phyloP scores from a whole-genome alignment of 2,888 invertebrate species.

The Ophioninae sp. region DNA sequence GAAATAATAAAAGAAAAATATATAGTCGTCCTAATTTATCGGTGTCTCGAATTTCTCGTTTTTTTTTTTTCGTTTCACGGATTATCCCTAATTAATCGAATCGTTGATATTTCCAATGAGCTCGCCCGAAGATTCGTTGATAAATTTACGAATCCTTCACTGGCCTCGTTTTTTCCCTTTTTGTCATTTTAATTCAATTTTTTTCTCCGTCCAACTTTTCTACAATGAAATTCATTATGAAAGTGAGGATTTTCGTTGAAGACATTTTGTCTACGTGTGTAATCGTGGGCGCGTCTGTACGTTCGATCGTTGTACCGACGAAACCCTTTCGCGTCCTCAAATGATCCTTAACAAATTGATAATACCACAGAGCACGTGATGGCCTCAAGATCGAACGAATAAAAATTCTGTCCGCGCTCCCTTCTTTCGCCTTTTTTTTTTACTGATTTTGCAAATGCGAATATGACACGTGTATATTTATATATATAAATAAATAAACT shows the following conservation, averaged over 20 bases:
- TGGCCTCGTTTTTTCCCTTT: slow-evolving; percentile 47
- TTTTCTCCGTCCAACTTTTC: slow-evolving; percentile 49
- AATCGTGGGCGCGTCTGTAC: slow-evolving; percentile 39
- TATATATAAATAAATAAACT: too few species aligned
- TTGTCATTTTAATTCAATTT: slow-evolving; percentile 3
- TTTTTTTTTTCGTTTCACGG: slow-evolving; percentile 51
- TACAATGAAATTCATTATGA: slow-evolving; percentile 40
- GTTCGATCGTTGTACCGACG: slow-evolving; percentile 71
- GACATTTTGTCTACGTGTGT: slow-evolving; percentile 30
- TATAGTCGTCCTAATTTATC: slow-evolving; percentile 8
- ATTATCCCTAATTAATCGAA: slow-evolving; percentile 62
- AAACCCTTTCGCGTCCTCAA: slow-evolving; percentile 62
- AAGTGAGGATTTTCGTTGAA: slow-evolving; percentile 29
- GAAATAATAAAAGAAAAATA: slow-evolving; percentile 19
- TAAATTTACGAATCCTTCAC: slow-evolving; percentile 62
- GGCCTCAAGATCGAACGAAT: slow-evolving; percentile 50
- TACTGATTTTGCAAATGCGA: slow-evolving; percentile 14
- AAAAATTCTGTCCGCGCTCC: slow-evolving; percentile 32
- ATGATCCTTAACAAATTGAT: slow-evolving; percentile 31
- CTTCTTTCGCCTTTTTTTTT: slow-evolving; percentile 6
- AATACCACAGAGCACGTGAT: slow-evolving; percentile 22
- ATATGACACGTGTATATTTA: background rate
- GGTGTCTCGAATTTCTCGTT: slow-evolving; percentile 44
- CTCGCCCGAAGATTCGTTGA: slow-evolving; percentile 53
- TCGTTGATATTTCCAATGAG: slow-evolving; percentile 52